Evolutionary conservation across 2,113 vertebrate species (phyloP).

Genomic region (Hypocryptadius cinnamomeus): DNA sequence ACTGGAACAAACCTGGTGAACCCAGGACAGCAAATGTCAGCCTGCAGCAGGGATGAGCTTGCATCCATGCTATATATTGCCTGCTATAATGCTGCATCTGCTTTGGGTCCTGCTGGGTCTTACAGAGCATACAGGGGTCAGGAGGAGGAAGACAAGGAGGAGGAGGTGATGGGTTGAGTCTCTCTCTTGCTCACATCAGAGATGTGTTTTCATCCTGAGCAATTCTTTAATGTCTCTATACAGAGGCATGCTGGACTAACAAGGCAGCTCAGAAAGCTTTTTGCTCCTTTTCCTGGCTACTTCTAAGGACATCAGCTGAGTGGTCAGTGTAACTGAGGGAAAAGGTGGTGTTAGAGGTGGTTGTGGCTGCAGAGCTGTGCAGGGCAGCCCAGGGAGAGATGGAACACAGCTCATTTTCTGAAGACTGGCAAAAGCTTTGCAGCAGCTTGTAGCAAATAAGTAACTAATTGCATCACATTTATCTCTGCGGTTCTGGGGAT

Average conservation of each 20-base stretch:
- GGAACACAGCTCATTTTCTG: not conserved
- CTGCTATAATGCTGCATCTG: not conserved
- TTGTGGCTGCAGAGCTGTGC: not conserved
- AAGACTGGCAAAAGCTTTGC: not conserved
- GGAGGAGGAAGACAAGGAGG: not conserved
- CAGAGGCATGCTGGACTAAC: not conserved
- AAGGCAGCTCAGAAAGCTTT: not conserved
- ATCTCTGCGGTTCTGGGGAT: not conserved
- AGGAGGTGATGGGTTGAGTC: not conserved
- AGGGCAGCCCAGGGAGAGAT: not conserved
- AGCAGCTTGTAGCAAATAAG: not conserved
- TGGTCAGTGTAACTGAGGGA: not conserved
- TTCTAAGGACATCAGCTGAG: not conserved
- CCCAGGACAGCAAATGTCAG: not conserved
- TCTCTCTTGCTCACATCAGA: not conserved
- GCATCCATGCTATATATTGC: fast-evolving
- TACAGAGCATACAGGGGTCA: fast-evolving
- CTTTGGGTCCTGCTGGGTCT: not conserved
- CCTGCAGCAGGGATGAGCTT: not conserved
- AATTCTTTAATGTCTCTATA: not conserved
- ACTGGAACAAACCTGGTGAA: not conserved
- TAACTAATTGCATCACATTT: not conserved
- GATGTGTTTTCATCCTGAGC: not conserved
- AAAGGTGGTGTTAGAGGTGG: not conserved
- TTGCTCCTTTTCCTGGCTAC: not conserved